Evolutionary conservation across 2,113 vertebrate species (phyloP).

Genomic region (Nesoenas mayeri): DNA sequence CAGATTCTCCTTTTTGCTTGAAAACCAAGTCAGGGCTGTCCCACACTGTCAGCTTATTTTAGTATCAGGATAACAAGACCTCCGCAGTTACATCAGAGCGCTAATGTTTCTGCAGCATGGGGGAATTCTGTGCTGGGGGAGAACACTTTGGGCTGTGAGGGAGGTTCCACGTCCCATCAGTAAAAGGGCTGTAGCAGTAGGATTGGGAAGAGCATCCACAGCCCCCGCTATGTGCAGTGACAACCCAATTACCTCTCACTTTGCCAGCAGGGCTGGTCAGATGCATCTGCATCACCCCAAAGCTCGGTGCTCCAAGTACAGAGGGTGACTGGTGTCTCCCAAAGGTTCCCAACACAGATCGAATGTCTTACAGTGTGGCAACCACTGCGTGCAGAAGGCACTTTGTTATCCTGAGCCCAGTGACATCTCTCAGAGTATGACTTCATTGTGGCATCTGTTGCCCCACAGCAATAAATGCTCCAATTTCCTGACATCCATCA

Average conservation of each 20-base stretch:
- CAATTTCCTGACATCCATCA: background rate
- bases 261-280: background rate
- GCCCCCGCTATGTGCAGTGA: background rate
- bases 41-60: background rate
- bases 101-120: background rate
- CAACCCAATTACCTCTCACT: background rate
- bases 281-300: background rate
- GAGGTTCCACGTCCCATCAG: background rate
- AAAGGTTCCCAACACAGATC: background rate
- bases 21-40: background rate
- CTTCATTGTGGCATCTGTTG: conserved; percentile 40
- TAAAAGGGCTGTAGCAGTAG: background rate
- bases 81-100: background rate
- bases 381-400: background rate
- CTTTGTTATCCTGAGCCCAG: background rate
- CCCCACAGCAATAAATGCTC: conserved; percentile 27
- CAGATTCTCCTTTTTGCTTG: background rate
- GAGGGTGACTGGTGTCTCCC: background rate
- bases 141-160: background rate
- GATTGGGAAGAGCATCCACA: background rate
- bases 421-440: conserved; percentile 6
- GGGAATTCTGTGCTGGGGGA: background rate
- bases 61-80: background rate
- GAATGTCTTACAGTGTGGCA: background rate
- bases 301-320: background rate